phyloP scores from a whole-genome alignment of 2,113 vertebrate species.

The Sula dactylatra region DNA sequence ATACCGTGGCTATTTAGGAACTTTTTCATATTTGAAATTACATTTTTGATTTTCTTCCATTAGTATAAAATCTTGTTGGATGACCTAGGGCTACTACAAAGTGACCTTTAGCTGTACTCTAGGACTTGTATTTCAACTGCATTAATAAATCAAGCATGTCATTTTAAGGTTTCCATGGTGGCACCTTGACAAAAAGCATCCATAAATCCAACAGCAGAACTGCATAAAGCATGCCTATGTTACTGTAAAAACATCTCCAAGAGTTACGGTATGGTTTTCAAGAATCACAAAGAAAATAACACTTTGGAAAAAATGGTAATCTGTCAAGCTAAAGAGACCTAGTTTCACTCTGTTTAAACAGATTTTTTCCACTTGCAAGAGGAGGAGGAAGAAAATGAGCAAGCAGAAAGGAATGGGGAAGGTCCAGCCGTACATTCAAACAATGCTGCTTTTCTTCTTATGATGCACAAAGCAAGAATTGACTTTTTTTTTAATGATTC shows the following conservation, averaged over 20 bases:
- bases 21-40: background rate
- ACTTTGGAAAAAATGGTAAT: slow-evolving; percentile 57
- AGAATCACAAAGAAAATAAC: slow-evolving; percentile 51
- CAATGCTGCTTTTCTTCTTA: slow-evolving; percentile 75
- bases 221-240: slow-evolving; percentile 27
- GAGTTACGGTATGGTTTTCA: slow-evolving; percentile 58
- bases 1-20: background rate
- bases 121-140: background rate
- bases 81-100: background rate
- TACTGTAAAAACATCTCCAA: slow-evolving; percentile 46
- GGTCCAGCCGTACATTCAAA: slow-evolving; percentile 60
- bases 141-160: slow-evolving; percentile 26
- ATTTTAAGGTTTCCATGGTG: slow-evolving; percentile 42
- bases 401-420: slow-evolving; percentile 74
- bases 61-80: background rate
- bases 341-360: slow-evolving; percentile 66
- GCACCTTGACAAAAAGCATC: slow-evolving; percentile 48
- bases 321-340: slow-evolving; percentile 57
- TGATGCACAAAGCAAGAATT: slow-evolving; percentile 49
- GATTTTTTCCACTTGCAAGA: slow-evolving; percentile 54
- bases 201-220: slow-evolving; percentile 40
- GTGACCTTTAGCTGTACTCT: background rate
- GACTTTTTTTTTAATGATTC: background rate
- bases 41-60: background rate
- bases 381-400: slow-evolving; percentile 57